Base-by-base conservation (phyloP, 2,113 vertebrate species). In the Triplophysa dalaica region DNA sequence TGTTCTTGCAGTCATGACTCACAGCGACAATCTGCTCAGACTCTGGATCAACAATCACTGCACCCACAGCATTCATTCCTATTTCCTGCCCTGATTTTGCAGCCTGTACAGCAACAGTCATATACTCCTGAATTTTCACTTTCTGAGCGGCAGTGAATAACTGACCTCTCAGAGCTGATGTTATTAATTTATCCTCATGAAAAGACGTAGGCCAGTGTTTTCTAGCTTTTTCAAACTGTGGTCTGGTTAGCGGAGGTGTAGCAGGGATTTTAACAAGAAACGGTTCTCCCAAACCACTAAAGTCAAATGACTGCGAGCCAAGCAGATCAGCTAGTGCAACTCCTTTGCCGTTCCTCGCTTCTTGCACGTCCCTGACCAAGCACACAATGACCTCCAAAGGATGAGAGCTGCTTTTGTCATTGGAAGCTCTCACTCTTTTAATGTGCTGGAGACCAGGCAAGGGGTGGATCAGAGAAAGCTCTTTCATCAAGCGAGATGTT, bases 151-250 rank as follows among this genome's bases (percentile, higher is more conserved):
- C 14, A 0, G 90, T 88, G 86, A 96, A 95, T 56, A 93, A 90
- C 29, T 87, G 88, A 4, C 94, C 94, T 0, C 69, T 86, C 38
- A 94, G 75, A 0, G 93, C 93, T 0, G 88, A 89, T 0, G 91
- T 91, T 61, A 93, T 87, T 56, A 87, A 90, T 45, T 93, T 94
- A 83, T 97, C 94, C 75, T 96, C 95, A 0, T 96, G 95, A 73
- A 95, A 97, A 2, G 94, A 89, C 0, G 93, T 94, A 21, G 96
- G 95, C 95, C 96, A 97, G 78, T 94, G 91, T 33, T 58, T 79
- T 3, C 89, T 93, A 0, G 93, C 94, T 56, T 85, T 82, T 70
- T 96, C 94, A 19, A 95, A 96, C 86, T 97, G 95, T 58, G 87
- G 89, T 62, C 94, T 87, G 9, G 95, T 96, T 72, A 95, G 84